phyloP scores from a whole-genome alignment of 2,113 vertebrate genomes.

The Callionymus lyra region DNA sequence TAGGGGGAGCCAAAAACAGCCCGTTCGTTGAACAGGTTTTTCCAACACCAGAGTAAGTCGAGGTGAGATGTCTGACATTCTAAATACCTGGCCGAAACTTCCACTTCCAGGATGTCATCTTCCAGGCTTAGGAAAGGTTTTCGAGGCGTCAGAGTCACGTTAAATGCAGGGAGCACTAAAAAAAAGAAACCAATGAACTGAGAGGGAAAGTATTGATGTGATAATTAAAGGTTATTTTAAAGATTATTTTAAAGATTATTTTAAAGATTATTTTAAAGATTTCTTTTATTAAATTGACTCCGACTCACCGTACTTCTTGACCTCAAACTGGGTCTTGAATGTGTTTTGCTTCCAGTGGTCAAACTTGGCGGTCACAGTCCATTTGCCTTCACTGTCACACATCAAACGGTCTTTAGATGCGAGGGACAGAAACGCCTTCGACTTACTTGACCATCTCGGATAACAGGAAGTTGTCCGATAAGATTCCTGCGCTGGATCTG shows the following conservation, averaged over 20 bases:
- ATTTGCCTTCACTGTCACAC: constrained; percentile 56
- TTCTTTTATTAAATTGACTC: neutral
- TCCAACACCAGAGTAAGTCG: too few relatives aligned
- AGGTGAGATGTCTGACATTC: neutral
- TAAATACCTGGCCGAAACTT: constrained; percentile 54
- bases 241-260: too few relatives aligned
- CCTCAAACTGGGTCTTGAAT: constrained; percentile 57
- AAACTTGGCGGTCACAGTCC: constrained; percentile 59
- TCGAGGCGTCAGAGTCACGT: constrained; percentile 58
- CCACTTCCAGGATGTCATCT: constrained; percentile 44
- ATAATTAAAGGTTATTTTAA: neutral
- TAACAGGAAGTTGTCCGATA: constrained; percentile 29
- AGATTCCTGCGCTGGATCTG: constrained; percentile 30
- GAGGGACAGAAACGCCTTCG: too few relatives aligned
- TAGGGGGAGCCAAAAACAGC: neutral
- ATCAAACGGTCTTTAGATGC: neutral
- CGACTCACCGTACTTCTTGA: constrained; percentile 65
- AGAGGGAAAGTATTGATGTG: neutral
- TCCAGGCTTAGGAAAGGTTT: constrained; percentile 50
- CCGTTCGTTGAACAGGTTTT: too few relatives aligned
- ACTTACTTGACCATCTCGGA: constrained; percentile 55
- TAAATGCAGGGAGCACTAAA: constrained; percentile 69
- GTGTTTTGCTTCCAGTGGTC: constrained; percentile 60
- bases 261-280: too few relatives aligned
- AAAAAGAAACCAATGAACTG: constrained; percentile 4